Conservation (phyloP, 2,888 invertebrate species). For the Ommatoiulus sabulosus region DNA sequence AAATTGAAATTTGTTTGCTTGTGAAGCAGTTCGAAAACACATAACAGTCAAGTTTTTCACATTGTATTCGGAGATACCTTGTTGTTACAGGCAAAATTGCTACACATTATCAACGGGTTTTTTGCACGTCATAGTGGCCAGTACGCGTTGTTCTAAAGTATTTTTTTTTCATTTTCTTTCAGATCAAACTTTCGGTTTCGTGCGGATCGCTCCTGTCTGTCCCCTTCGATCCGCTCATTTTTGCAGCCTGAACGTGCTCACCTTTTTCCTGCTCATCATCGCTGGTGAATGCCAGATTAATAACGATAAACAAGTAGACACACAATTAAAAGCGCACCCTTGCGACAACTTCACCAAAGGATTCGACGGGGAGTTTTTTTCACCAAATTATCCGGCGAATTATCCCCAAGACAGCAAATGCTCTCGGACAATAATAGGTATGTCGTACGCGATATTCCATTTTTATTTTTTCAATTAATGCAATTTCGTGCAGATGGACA, state of each 20-base stretch:
- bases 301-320: background rate
- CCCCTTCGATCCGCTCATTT: conserved; percentile 10
- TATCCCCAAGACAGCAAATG: background rate
- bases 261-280: background rate
- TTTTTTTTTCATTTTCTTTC: background rate
- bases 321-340: background rate
- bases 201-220: background rate
- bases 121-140: background rate
- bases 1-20: background rate
- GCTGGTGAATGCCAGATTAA: background rate
- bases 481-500: background rate
- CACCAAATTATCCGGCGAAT: background rate
- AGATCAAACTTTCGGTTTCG: conserved; percentile 8
- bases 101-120: background rate
- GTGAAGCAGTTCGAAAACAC: too few species aligned
- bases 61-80: background rate
- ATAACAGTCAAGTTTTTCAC: too few species aligned
- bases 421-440: background rate
- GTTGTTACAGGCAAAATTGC: background rate
- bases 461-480: background rate
- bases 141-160: background rate
- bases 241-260: background rate
- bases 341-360: background rate
- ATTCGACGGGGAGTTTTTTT: background rate
- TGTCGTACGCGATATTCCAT: background rate